Base-by-base conservation (phyloP, 2,797 vertebrate genomes). In the Thaleichthys pacificus region DNA sequence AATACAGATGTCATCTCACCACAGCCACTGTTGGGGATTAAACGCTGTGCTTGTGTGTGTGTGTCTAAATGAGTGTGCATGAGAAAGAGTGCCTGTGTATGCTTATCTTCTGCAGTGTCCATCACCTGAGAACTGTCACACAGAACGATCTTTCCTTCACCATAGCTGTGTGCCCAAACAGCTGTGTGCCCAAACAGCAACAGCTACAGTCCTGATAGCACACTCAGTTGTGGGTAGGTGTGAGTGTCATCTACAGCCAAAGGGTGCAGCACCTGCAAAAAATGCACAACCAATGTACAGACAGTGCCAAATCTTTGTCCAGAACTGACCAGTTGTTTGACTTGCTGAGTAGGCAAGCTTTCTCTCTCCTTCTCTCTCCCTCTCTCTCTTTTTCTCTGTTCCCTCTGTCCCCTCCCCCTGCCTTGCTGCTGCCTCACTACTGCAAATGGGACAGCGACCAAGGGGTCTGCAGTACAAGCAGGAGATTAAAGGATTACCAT, bases 401-500 rank as follows among this genome's bases (percentile, higher is more conserved):
- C 47, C 32, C 32, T 15, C 7, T 3, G 4, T 38, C 71, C 24
- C 24, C 9, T 14, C 63, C 72, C 42, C 56, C 84, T 61, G 49
- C 28, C 28, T 65, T 61, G 73, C 75, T 77, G 76, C 70, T 88
- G 85, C 84, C 3, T 47, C 9, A 47, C 42, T 86, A 87, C 91
- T 85, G 88, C 91, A 91, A 93, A 93, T 91, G 90, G 92, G 92
- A 93, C 89, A 82, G 88, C 86, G 79, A 92, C 91, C 91, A 84
- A 82, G 83, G 81, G 82, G 88, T 87, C 87, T 89, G 89, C 89
- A 81, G 75, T 89, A 92, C 91, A 92, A 92, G 89, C 86, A 86
- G 68, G 69, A 93, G 94, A 95, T 95, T 95, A 95, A 95, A 93
- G 93, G 94, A 96, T 96, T 96, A 95, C 87, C 95, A 95, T 96